A percentile compares a stretch with the other conserved stretches of the same genome.
Conservation (phyloP, 2,888 invertebrate genomes). For the Oscheius sp. region DNA sequence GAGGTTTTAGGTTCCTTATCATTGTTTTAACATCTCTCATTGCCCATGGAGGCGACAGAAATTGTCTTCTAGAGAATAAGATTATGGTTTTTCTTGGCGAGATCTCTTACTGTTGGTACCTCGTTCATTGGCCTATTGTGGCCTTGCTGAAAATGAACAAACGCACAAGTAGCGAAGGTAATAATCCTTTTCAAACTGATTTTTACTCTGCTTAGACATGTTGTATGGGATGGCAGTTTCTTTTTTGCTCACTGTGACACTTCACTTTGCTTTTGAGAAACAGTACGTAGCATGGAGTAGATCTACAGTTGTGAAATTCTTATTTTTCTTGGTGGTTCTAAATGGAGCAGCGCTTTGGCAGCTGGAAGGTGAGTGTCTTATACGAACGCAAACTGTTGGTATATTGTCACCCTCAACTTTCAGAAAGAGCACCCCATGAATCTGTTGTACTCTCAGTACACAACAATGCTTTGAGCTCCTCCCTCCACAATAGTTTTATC, state of each 20-base stretch:
- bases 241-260: neutral
- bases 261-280: conserved; percentile 12
- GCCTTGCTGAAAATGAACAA: conserved; percentile 14
- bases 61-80: neutral
- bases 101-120: conserved; percentile 18
- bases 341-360: neutral
- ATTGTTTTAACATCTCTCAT: neutral
- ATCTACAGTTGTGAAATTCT: neutral
- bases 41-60: neutral
- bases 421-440: neutral
- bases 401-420: neutral
- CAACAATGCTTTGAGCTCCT: neutral
- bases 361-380: neutral
- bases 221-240: neutral
- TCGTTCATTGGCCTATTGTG: conserved; percentile 23
- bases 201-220: neutral
- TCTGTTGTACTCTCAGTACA: neutral
- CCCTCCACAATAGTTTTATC: neutral
- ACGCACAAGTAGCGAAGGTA: too few species aligned
- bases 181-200: too few species aligned
- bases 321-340: neutral
- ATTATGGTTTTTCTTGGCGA: conserved; percentile 1
- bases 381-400: neutral
- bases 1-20: neutral
- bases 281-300: conserved; percentile 1